Base-by-base conservation (phyloP, 1,140 invertebrate species). In the Drosophila arawakana region DNA sequence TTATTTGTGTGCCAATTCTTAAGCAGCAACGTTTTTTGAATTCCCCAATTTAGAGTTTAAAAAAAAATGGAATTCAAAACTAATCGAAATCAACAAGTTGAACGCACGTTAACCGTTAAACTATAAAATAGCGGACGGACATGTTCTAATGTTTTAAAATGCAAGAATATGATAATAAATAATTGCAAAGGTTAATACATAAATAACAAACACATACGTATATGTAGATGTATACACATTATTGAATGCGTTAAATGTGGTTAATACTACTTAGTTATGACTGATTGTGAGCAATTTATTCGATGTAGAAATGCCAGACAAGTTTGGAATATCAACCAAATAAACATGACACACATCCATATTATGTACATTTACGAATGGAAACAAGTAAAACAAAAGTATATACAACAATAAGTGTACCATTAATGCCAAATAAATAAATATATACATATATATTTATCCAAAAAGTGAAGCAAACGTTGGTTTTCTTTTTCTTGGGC, bases 381-480 rank as follows among this genome's bases (percentile, higher is more conserved):
- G 21, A 46, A 82, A 79, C 57, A 50, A 50, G 60, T 15, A 66
- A 65, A 78, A 30, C 25, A 30, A 59, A 81, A 58, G 72, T 65
- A 74, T 74, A 85, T 69, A 70, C 66, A 80, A 62, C 11, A 47
- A 75, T 54, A 78, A 72, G 70, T 75, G 80, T 85, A 65, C 72
- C 65, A 72, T 54, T 66, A 81, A 85, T 76, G 81, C 81, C 81
- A 85, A 85, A 85, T 72, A 78, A 84, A 84, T 83, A 73, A 72
- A 83, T 72, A 39, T 55, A 80, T 74, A 5, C 25, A 75, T 78
- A 78, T 78, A 78, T 78, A 77, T 80, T 59, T 59, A 59, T 59
- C 41, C 57, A 59, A 59, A 59, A 59, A 3, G 11, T 59, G 21
- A 44, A 34, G 34, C 25, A 8, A 44, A 30, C 34, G 5, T 50